Base-by-base conservation (phyloP, 2,113 vertebrate species). In the Petrocephalus zakoni region DNA sequence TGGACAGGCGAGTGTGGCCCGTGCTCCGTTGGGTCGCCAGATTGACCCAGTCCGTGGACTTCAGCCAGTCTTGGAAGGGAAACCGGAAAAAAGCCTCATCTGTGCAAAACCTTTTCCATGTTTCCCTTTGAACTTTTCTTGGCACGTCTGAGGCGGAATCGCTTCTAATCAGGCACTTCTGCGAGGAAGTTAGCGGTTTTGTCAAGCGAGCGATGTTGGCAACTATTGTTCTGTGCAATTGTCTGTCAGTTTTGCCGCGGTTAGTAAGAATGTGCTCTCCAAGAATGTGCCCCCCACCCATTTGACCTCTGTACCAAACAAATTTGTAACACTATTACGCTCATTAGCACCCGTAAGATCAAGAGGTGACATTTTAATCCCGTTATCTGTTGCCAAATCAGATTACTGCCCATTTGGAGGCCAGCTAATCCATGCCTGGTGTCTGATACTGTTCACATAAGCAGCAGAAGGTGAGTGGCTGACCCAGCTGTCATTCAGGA, bases 301-400 rank as follows among this genome's bases (percentile, higher is more conserved):
- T 68, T 68, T 68, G 61, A 68, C 81, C 81, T 37, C 68, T 34
- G 34, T 13, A 78, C 34, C 72, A 19, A 42, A 17, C 34, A 34
- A 87, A 53, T 55, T 2, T 8, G 89, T 90, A 92, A 93, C 92
- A 88, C 90, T 90, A 93, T 94, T 93, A 93, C 87, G 61, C 29
- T 91, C 90, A 91, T 92, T 92, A 92, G 42, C 85, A 91, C 89
- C 89, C 90, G 55, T 82, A 19, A 87, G 19, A 19, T 88, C 84
- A 11, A n/a, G 58, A 0, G 89, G 92, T 92, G 92, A 93, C 87
- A 91, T 93, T 94, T 93, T 94, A 86, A 78, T 42, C 55, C 34
- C 58, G 90, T 90, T 87, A 87, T 90, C 88, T 88, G 11, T 93
- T 46, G 91, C 90, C 89, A 91, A 87, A 91, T 34, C 84, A 88